Conservation (phyloP, 2,797 vertebrate species). For the Morelia viridis region DNA sequence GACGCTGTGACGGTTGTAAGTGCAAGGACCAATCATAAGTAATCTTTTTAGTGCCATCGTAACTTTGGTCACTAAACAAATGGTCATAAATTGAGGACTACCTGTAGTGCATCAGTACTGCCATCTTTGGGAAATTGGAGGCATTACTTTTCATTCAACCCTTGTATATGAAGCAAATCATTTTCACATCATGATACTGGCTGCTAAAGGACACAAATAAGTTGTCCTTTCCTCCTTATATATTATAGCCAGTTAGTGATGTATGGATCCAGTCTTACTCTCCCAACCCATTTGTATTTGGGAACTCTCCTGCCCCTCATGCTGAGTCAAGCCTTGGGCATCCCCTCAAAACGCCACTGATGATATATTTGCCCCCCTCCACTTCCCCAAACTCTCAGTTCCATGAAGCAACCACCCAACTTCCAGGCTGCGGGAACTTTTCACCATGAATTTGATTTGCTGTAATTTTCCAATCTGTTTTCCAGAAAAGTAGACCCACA, state of each 20-base stretch:
- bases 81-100: no score
- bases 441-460: constrained; percentile 17
- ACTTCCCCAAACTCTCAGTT: not conserved
- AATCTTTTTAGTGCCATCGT: no score
- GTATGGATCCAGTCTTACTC: not conserved
- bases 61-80: no score
- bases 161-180: not conserved
- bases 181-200: not conserved
- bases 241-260: not conserved
- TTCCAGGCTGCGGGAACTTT: not conserved
- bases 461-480: constrained; percentile 60
- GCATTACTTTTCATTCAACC: not conserved
- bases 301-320: not conserved
- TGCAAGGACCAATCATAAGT: no score
- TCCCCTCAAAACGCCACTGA: not conserved
- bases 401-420: not conserved
- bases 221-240: not conserved
- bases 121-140: not conserved
- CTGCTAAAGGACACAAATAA: not conserved
- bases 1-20: no score
- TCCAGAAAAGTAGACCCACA: constrained; percentile 65
- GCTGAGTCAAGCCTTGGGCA: not conserved
- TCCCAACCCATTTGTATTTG: not conserved
- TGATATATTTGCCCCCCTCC: not conserved
- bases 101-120: not conserved